A percentile compares a stretch with the other conserved stretches of the same genome.
Conservation (phyloP, 2,888 invertebrate genomes). For the Philereme vetulata region DNA sequence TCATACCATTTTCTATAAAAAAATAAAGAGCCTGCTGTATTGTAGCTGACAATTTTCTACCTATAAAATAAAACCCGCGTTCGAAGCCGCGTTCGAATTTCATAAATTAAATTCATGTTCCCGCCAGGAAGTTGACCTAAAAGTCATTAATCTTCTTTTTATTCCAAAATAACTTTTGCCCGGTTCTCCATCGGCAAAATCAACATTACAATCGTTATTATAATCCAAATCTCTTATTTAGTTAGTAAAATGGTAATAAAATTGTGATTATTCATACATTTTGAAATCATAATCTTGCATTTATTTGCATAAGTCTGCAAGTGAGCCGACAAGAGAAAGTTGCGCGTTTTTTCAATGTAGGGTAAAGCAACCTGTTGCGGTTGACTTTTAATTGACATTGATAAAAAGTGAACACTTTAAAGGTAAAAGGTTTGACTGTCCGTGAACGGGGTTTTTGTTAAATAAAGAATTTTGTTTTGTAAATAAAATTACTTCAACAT, state of each 20-base stretch:
- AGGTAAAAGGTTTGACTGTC: conserved; percentile 25
- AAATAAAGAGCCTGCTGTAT: too few species aligned
- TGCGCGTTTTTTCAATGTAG: conserved; percentile 30
- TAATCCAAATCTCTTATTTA: conserved; percentile 1
- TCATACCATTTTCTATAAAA: too few species aligned
- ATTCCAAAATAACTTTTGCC: too few species aligned
- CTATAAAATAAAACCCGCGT: too few species aligned
- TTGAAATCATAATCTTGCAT: conserved; percentile 25
- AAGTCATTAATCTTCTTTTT: too few species aligned
- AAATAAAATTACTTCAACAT: conserved; percentile 5
- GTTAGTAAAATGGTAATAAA: not conserved
- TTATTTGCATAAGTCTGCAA: conserved; percentile 31
- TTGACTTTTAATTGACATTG: conserved; percentile 58
- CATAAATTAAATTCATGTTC: too few species aligned
- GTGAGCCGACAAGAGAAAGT: conserved; percentile 28
- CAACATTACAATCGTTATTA: conserved; percentile 2
- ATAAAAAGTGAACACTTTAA: conserved; percentile 40
- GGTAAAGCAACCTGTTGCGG: conserved; percentile 42
- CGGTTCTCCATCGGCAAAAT: not conserved
- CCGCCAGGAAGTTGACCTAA: too few species aligned
- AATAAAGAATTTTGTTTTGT: conserved; percentile 16
- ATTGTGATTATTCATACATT: conserved; percentile 10
- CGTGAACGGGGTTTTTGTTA: conserved; percentile 14
- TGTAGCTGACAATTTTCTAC: too few species aligned
- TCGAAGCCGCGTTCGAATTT: too few species aligned